These are phyloP conservation scores for Schlechtendalia chinensis DNA, from an alignment of 1,140 invertebrate species.

Conservation along the genomic window DNA sequence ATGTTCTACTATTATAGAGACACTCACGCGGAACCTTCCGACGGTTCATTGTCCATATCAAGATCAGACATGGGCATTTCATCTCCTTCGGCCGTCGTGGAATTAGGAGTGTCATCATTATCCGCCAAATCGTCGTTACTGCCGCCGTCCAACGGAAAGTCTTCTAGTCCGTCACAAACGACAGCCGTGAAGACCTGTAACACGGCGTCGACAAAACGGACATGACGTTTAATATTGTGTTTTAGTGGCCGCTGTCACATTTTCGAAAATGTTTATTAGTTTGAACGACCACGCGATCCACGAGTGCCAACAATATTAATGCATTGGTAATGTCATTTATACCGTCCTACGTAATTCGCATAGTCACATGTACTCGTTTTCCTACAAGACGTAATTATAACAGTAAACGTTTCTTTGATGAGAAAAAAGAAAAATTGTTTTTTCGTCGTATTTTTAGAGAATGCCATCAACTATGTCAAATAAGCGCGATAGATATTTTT, in stretches of 20 bases:
- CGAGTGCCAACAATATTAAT: not conserved
- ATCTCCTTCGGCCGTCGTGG: not conserved
- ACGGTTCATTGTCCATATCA: slow-evolving; percentile 13
- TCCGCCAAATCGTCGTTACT: slow-evolving; percentile 5
- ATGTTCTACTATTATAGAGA: not conserved
- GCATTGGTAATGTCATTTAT: not conserved
- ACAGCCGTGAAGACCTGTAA: slow-evolving; percentile 43
- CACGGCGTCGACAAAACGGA: no score
- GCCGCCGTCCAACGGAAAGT: slow-evolving; percentile 47
- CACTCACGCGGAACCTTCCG: not conserved
- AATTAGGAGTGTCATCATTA: not conserved
- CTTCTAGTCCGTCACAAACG: slow-evolving; percentile 31
- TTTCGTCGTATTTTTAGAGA: no score
- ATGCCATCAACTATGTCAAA: no score
- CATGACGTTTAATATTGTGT: not conserved
- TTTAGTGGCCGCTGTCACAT: not conserved
- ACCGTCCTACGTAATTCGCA: not conserved
- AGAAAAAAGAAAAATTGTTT: no score
- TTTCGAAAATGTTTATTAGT: not conserved
- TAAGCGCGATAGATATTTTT: no score
- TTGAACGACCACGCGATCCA: not conserved
- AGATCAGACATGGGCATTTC: slow-evolving; percentile 13
- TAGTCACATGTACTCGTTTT: no score
- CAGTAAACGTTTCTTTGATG: no score
- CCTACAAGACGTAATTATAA: no score